phyloP scores from a whole-genome alignment of 1,140 invertebrate genomes.

The Conus betulinus region DNA sequence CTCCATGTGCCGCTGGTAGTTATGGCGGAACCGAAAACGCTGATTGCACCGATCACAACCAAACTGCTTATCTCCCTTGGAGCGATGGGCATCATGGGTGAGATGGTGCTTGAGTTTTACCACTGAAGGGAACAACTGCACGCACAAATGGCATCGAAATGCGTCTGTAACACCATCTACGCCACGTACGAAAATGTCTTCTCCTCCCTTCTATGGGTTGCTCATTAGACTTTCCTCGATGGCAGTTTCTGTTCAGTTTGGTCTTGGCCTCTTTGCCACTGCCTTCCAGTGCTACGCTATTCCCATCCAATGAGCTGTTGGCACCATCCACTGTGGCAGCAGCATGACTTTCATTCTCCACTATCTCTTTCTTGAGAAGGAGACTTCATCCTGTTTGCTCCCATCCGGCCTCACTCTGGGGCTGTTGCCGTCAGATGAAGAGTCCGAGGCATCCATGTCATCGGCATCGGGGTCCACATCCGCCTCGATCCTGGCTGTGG shows the following conservation, averaged over 20 bases:
- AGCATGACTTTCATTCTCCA: neutral
- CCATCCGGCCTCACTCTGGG: neutral
- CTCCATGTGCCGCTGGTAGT: conserved; percentile 33
- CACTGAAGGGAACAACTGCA: conserved; percentile 40
- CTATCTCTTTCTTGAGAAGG: neutral
- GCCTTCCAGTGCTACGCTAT: neutral
- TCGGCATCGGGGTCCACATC: conserved; percentile 32
- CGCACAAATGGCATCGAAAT: conserved; percentile 47
- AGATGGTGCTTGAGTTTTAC: conserved; percentile 50
- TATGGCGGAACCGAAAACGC: conserved; percentile 62
- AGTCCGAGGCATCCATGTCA: neutral
- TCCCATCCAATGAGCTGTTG: neutral
- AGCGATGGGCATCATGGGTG: conserved; percentile 46
- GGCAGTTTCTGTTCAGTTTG: neutral
- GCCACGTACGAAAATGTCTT: conserved; percentile 17
- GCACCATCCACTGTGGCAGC: neutral
- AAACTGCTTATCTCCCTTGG: conserved; percentile 58
- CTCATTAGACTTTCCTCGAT: neutral
- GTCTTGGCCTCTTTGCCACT: neutral
- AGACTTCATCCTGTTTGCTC: neutral
- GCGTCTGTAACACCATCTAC: conserved; percentile 30
- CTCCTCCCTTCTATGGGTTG: neutral
- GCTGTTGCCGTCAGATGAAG: neutral
- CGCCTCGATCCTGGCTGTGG: conserved; percentile 24
- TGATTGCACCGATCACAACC: conserved; percentile 72